A percentile compares a stretch with the other conserved stretches of the same genome.
Evolutionary conservation across 2,113 vertebrate genomes (phyloP).

Genomic region (Gila orcuttii): DNA sequence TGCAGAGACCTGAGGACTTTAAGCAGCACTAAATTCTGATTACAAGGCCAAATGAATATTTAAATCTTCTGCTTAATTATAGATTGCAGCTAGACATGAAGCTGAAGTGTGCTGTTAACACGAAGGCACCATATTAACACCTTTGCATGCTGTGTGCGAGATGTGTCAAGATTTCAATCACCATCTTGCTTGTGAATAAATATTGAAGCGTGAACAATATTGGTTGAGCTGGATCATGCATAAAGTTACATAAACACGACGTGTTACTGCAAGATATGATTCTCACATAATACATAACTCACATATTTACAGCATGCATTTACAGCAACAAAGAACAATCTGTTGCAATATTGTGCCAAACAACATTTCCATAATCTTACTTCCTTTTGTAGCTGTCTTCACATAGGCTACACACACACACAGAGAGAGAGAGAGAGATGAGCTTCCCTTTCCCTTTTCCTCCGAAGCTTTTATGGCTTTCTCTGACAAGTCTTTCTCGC

Average conservation of each 20-base stretch:
- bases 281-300: not conserved
- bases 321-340: slow-evolving; percentile 2
- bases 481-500: slow-evolving; percentile 24
- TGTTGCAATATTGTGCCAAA: slow-evolving; percentile 6
- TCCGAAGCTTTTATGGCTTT: slow-evolving; percentile 35
- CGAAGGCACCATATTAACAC: not conserved
- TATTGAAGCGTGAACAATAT: slow-evolving; percentile 11
- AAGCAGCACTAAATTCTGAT: not conserved
- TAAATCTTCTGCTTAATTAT: slow-evolving; percentile 6
- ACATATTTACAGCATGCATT: slow-evolving; percentile 12
- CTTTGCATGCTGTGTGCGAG: not conserved
- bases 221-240: not conserved
- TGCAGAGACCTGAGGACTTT: not conserved
- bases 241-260: slow-evolving; percentile 7
- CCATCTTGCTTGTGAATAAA: slow-evolving; percentile 5
- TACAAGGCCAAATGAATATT: slow-evolving; percentile 39
- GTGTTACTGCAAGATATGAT: not conserved
- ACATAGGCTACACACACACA: not conserved
- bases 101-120: not conserved
- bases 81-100: slow-evolving; percentile 18
- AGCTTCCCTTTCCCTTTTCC: slow-evolving; percentile 16
- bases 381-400: slow-evolving; percentile 48
- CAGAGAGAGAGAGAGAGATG: slow-evolving; percentile 6
- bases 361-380: slow-evolving; percentile 52
- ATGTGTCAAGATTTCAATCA: not conserved